Evolutionary conservation across 2,113 vertebrate genomes (phyloP), one percentile per base, ranked within the genome.

Genomic region (Colaptes auratus): DNA sequence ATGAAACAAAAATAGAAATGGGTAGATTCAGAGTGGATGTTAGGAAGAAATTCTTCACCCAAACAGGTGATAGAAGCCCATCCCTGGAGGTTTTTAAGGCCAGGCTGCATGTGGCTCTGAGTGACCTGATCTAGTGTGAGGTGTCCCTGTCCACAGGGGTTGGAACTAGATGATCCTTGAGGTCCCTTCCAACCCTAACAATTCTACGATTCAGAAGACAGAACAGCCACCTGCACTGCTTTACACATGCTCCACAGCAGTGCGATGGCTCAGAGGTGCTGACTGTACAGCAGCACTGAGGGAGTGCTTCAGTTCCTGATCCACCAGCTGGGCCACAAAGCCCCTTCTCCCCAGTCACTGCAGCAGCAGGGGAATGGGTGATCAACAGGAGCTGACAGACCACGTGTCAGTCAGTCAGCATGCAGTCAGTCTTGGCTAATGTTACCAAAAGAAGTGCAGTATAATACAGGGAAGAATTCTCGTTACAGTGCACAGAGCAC

Each of bases 291-390:
- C 77, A 60, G 55, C 81, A 30, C n/a, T 44, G 48, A 48, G 19
- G 48, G 48, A 48, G 48, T 50, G 24, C 36, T 15, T 12, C 2
- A 6, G 27, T 23, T 69, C 61, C 87, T 30, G 39, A 19, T 69
- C 35, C 35, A 52, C 20, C 78, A 50, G 78, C 33, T 53, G 77
- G 46, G 33, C 69, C 27, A 44, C 77, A 42, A 50, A 39, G 27
- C 4, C n/a, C n/a, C 69, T 60, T 42, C 36, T 33, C 2, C 1
- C 25, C 0, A 0, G 19, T 36, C 50, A 25, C 19, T 50, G 4
- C 0, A 0, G 25, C 6, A 2, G 16, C 0, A 6, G 4, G 42
- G 58, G 33, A 75, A 60, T 4, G 44, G 64, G 50, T 25, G 46
- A 82, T 46, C 48, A 93, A 33, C 63, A 84, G 66, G 86, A 58